Evolutionary conservation across 2,888 invertebrate genomes (phyloP).

Genomic region (Philhelius pedissequus): DNA sequence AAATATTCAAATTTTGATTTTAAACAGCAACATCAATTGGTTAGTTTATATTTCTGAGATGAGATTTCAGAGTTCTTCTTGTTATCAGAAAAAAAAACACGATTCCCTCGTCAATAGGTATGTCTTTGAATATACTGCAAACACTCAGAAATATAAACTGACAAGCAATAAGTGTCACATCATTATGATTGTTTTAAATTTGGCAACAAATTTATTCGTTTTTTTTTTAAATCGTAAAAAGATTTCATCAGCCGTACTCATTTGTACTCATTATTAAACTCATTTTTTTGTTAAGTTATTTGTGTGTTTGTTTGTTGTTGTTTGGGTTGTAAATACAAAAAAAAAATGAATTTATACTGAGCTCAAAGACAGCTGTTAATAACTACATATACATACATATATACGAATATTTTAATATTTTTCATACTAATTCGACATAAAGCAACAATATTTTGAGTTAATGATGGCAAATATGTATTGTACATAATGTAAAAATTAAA

Average conservation of each 20-base stretch:
- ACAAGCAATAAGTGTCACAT: neutral
- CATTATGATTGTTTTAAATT: neutral
- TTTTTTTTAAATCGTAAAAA: neutral
- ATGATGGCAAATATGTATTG: conserved; percentile 58
- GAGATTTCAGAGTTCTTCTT: neutral
- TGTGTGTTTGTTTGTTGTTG: neutral
- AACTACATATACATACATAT: neutral
- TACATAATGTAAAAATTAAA: conserved; percentile 24
- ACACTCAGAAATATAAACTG: too few species aligned
- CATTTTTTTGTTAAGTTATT: neutral
- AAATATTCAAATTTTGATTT: neutral
- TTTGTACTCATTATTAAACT: neutral
- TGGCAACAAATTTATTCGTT: neutral
- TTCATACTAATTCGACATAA: conserved; percentile 10
- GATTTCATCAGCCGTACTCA: neutral
- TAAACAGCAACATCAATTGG: neutral
- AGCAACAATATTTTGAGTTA: conserved; percentile 46
- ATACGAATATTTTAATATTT: neutral
- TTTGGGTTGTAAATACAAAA: neutral
- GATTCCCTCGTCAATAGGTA: too few species aligned
- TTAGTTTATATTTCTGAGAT: neutral
- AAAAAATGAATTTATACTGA: neutral
- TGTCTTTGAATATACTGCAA: too few species aligned
- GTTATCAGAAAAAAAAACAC: neutral
- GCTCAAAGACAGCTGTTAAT: neutral